These are phyloP conservation scores for Leuciscus idus DNA, from an alignment of 2,113 vertebrate genomes.

Conservation along the genomic window DNA sequence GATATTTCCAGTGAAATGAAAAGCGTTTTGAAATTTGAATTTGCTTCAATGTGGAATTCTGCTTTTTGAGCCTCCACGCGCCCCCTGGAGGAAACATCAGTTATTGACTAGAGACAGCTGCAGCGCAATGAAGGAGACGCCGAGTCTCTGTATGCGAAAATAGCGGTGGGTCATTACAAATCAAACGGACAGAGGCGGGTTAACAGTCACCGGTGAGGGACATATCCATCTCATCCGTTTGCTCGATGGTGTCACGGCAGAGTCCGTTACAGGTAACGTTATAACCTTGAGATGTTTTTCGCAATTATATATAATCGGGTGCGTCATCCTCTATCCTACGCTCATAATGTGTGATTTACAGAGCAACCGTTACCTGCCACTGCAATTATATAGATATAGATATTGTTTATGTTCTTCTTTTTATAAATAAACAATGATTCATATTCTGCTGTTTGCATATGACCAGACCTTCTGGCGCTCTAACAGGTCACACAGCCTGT, in stretches of 20 bases:
- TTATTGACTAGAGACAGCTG: too few species aligned
- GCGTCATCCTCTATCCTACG: neutral
- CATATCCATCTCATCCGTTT: neutral
- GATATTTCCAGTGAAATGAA: neutral
- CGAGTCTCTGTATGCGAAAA: neutral
- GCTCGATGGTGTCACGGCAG: slow-evolving; percentile 21
- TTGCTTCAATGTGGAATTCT: neutral
- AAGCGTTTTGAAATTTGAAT: neutral
- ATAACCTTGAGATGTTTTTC: slow-evolving; percentile 37
- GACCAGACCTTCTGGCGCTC: neutral
- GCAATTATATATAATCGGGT: neutral
- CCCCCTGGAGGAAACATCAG: neutral
- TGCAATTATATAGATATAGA: neutral
- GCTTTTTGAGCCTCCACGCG: neutral
- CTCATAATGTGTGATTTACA: neutral
- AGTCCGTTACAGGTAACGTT: slow-evolving; percentile 23
- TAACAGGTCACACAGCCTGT: neutral
- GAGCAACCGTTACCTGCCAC: neutral
- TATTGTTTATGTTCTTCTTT: neutral
- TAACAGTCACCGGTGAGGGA: neutral
- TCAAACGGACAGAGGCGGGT: slow-evolving; percentile 12
- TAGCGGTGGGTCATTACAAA: neutral
- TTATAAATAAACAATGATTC: neutral
- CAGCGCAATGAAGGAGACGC: neutral
- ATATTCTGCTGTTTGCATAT: neutral